Conservation (phyloP, 1,140 invertebrate genomes). For the Drosophila parabipectinata region DNA sequence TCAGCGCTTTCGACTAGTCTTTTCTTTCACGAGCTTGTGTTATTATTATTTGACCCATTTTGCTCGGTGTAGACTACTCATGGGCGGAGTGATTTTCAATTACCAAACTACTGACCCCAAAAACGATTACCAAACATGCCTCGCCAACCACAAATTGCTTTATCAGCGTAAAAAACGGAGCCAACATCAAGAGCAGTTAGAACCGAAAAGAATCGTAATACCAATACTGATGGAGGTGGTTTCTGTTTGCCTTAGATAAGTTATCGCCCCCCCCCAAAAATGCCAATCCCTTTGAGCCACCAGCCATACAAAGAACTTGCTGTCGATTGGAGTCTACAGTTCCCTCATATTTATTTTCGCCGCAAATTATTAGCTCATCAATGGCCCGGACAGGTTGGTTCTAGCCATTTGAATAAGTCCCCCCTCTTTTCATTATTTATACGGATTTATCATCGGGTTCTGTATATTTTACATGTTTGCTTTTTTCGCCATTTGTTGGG, state of each 20-base stretch:
- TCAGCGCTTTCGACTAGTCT: constrained; percentile 6
- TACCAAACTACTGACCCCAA: constrained; percentile 79
- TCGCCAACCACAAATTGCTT: constrained; percentile 49
- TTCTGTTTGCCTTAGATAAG: constrained; percentile 60
- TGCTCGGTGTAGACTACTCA: constrained; percentile 23
- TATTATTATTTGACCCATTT: constrained; percentile 58
- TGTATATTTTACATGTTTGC: constrained; percentile 9
- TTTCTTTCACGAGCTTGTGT: constrained; percentile 12
- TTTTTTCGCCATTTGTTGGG: constrained; percentile 58
- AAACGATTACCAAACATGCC: constrained; percentile 50
- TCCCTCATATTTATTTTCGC: constrained; percentile 41
- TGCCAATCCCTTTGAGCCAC: constrained; percentile 6
- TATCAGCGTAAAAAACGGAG: constrained; percentile 53
- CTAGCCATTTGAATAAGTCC: constrained; percentile 38
- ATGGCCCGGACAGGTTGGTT: constrained; percentile 23
- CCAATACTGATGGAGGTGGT: constrained; percentile 41
- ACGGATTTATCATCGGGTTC: constrained; percentile 23
- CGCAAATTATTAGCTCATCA: constrained; percentile 55
- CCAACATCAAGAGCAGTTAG: constrained; percentile 32
- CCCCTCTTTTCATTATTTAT: constrained; percentile 19
- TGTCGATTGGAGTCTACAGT: constrained; percentile 11
- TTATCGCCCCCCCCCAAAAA: constrained; percentile 32
- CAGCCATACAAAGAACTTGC: constrained; percentile 31
- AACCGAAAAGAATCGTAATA: constrained; percentile 25
- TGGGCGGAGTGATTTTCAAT: constrained; percentile 56